Conservation (phyloP, 2,113 vertebrate species). For the Trematomus loennbergii region DNA sequence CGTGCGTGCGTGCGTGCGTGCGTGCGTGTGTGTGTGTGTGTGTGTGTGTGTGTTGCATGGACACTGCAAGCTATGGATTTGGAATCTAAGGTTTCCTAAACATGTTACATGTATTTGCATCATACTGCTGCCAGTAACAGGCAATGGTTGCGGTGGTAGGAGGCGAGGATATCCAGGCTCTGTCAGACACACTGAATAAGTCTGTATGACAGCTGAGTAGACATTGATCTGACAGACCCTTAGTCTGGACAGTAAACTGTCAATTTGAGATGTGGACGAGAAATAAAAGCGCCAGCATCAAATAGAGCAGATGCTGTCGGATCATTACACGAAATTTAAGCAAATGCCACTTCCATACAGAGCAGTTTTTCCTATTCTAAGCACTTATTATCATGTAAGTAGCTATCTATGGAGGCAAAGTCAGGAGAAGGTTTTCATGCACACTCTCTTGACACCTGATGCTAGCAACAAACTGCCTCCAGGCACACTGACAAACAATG, state of each 20-base stretch:
- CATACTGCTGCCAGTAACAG: slow-evolving; percentile 71
- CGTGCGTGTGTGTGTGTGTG: too few species aligned
- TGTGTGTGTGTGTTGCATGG: too few species aligned
- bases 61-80: slow-evolving; percentile 26
- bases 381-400: slow-evolving; percentile 10
- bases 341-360: slow-evolving; percentile 13
- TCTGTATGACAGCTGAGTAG: slow-evolving; percentile 38
- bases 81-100: slow-evolving; percentile 39
- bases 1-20: too few species aligned
- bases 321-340: slow-evolving; percentile 19
- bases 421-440: slow-evolving; percentile 1
- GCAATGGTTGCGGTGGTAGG: slow-evolving; percentile 46
- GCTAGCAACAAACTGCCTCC: slow-evolving; percentile 19
- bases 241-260: slow-evolving; percentile 53
- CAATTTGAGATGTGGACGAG: slow-evolving; percentile 37
- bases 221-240: slow-evolving; percentile 62
- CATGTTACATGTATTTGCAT: slow-evolving; percentile 75
- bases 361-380: not conserved
- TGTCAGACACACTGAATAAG: slow-evolving; percentile 39
- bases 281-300: slow-evolving; percentile 25
- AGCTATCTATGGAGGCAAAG: not conserved
- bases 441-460: slow-evolving; percentile 34
- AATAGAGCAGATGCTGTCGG: slow-evolving; percentile 32
- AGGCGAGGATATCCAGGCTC: slow-evolving; percentile 36
- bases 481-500: slow-evolving; percentile 37